Evolutionary conservation across 2,797 vertebrate genomes (phyloP).

Genomic region (Gallinago stenura): DNA sequence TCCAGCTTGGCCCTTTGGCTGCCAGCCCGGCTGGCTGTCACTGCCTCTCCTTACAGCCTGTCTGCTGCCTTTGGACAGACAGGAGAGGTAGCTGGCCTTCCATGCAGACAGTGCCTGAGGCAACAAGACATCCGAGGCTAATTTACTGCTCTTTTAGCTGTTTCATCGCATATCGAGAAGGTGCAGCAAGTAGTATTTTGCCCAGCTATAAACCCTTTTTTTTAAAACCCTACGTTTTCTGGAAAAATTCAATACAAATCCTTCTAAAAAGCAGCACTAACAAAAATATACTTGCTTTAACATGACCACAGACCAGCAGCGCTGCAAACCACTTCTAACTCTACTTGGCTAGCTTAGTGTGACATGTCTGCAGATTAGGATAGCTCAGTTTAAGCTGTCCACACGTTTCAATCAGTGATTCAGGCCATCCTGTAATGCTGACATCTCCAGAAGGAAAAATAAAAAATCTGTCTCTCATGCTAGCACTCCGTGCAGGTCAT

Average conservation of each 20-base stretch:
- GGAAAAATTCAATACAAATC: neutral
- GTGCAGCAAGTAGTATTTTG: neutral
- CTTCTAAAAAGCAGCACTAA: neutral
- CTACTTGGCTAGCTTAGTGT: neutral
- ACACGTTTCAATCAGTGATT: neutral
- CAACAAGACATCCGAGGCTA: neutral
- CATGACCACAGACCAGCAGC: neutral
- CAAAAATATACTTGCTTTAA: neutral
- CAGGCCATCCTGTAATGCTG: neutral
- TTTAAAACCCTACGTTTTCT: neutral
- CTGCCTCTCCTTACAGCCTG: neutral
- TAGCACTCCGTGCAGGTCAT: neutral
- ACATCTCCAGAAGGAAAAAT: neutral
- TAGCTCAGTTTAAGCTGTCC: neutral
- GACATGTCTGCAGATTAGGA: neutral
- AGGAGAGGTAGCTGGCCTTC: neutral
- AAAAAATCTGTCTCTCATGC: neutral
- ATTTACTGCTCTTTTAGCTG: neutral
- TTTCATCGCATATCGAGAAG: neutral
- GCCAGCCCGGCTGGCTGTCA: neutral
- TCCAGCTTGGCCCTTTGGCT: neutral
- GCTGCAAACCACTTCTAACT: neutral
- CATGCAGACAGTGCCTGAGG: neutral
- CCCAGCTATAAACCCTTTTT: neutral
- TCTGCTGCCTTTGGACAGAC: neutral